Evolutionary conservation across 2,888 invertebrate genomes (phyloP).

Genomic region (Rhogogaster chlorosoma): DNA sequence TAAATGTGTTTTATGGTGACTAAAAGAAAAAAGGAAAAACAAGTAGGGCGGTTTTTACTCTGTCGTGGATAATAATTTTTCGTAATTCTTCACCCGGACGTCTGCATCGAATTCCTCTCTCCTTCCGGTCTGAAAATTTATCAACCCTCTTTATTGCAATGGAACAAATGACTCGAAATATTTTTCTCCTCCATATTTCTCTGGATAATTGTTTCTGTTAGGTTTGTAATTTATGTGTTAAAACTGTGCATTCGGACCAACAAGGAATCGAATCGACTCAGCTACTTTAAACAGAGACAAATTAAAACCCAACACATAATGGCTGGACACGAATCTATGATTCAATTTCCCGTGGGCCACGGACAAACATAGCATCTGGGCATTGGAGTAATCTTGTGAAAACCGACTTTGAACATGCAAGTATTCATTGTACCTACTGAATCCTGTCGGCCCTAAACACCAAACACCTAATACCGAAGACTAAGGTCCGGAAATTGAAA

Average conservation of each 20-base stretch:
- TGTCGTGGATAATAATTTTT: constrained; percentile 3
- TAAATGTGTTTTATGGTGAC: background rate
- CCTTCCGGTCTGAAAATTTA: background rate
- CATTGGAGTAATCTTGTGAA: background rate
- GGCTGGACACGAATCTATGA: background rate
- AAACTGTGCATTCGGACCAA: background rate
- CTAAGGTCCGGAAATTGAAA: constrained; percentile 25
- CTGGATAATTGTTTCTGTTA: background rate
- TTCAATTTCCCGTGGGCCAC: constrained; percentile 1
- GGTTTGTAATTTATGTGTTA: background rate
- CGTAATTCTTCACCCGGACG: background rate
- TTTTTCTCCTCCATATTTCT: background rate
- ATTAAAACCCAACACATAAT: background rate
- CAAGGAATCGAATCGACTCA: background rate
- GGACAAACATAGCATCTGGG: background rate
- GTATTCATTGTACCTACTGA: background rate
- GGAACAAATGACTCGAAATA: background rate
- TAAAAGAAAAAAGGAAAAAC: background rate
- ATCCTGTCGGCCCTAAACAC: background rate
- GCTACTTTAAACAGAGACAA: background rate
- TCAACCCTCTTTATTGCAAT: background rate
- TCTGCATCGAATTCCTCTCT: background rate
- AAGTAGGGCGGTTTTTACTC: background rate
- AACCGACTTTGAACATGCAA: background rate
- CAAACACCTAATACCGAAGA: constrained; percentile 1